Base-by-base conservation (phyloP, 2,888 invertebrate species). In the Andrena flavipes region DNA sequence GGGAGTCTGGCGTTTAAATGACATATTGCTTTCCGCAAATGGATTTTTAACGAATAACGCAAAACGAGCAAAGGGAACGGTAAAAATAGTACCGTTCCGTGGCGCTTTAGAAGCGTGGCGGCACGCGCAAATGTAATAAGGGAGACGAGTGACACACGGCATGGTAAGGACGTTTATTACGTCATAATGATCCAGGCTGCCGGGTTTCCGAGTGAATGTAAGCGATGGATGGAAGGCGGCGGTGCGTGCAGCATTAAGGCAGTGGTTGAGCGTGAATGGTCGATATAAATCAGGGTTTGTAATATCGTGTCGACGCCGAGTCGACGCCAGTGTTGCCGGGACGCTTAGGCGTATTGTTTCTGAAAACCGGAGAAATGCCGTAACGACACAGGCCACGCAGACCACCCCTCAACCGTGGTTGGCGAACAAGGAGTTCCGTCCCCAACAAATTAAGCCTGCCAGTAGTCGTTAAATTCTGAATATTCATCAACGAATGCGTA, bases 241-340 rank as follows among this genome's bases (percentile, higher is more conserved):
- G 10, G 65, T 62, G 60, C 76, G 56, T 78, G 51, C 76, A 76
- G 33, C 29, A 29, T 56, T 54, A 35, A 63, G 59, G 51, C 20
- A 51, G 42, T 20, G 71, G 69, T 65, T 33, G 56, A 59, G 51
- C 70, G 59, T 30, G 84, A 82, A 81, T 69, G 74, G 65, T 73
- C 69, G 80, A 84, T 86, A 87, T 90, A 89, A 88, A 90, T 90
- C 90, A 90, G 62, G 72, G 76, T 74, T 71, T 72, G 88, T 85
- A 89, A 90, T 90, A 90, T 90, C 84, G 83, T 75, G 84, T 83
- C 76, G 79, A 68, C 60, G 75, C 33, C 71, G 71, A 42, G 42
- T 42, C 42, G 42, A 42, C 65, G 71, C 23, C 64, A 30, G 77
- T 75, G 71, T 42, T 70, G 59, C 68, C 23, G 42, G 48, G 67